These are phyloP conservation scores for Brachystomella parvula DNA, from an alignment of 1,140 invertebrate species.

Conservation along the genomic window DNA sequence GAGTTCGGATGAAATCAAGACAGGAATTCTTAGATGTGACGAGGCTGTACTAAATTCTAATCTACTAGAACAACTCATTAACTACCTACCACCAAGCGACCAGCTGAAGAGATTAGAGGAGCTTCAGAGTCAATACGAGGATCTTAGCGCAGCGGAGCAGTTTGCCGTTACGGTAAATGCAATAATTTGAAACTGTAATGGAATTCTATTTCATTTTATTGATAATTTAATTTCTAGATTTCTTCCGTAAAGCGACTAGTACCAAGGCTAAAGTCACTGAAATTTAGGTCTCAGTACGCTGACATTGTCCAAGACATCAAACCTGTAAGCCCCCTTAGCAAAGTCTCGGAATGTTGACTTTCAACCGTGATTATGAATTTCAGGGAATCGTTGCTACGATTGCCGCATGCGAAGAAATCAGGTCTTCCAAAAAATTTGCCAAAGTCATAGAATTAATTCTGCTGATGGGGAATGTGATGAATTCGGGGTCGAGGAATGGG, in stretches of 20 bases:
- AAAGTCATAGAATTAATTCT: constrained; percentile 83
- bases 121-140: constrained; percentile 65
- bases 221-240: constrained; percentile 47
- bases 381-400: constrained; percentile 87
- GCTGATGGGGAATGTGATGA: constrained; percentile 89
- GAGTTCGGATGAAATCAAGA: constrained; percentile 73
- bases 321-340: constrained; percentile 55
- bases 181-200: not conserved
- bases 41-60: constrained; percentile 70
- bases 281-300: constrained; percentile 76
- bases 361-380: constrained; percentile 31
- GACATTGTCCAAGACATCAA: constrained; percentile 84
- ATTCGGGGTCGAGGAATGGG: constrained; percentile 84
- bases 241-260: constrained; percentile 74
- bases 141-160: constrained; percentile 86
- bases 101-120: constrained; percentile 74
- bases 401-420: constrained; percentile 91
- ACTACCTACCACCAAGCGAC: constrained; percentile 82
- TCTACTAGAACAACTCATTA: constrained; percentile 72
- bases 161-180: constrained; percentile 79
- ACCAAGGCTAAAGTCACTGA: constrained; percentile 78
- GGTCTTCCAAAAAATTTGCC: constrained; percentile 78
- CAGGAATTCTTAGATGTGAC: constrained; percentile 75
- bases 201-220: constrained; percentile 16
- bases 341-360: not conserved